A percentile compares a stretch with the other conserved stretches of the same genome.
Conservation (phyloP, 2,113 vertebrate species). For the Crypturellus undulatus region DNA sequence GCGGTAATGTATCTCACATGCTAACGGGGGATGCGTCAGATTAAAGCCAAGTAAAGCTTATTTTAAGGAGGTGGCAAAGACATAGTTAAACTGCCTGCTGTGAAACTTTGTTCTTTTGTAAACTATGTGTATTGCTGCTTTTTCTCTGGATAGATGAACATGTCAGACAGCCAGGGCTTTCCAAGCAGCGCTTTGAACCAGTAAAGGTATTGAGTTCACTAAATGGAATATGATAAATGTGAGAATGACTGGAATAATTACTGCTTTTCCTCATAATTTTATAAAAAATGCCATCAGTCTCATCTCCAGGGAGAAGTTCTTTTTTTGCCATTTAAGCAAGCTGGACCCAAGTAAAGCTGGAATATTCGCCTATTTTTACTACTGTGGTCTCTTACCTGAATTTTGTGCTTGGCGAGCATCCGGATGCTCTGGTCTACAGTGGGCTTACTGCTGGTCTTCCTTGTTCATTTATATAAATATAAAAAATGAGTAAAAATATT, state of each 20-base stretch:
- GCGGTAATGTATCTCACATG: background rate
- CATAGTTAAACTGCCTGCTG: background rate
- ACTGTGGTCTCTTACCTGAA: background rate
- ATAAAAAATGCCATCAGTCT: conserved; percentile 8
- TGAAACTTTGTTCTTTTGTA: conserved; percentile 7
- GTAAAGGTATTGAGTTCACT: conserved; percentile 37
- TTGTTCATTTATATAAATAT: conserved; percentile 21
- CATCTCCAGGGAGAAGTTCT: background rate
- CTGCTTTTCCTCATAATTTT: background rate
- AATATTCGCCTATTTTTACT: conserved; percentile 1
- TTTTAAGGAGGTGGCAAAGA: background rate
- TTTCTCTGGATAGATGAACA: conserved; percentile 34
- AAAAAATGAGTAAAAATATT: conserved; percentile 27
- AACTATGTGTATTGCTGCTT: conserved; percentile 12
- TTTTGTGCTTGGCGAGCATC: background rate
- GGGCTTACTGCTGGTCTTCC: background rate
- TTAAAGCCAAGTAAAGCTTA: background rate
- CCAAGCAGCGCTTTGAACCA: conserved; percentile 15
- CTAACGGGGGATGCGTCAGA: background rate
- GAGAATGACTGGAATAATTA: conserved; percentile 33
- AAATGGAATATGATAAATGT: conserved; percentile 35
- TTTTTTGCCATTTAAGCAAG: background rate
- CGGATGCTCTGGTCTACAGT: background rate
- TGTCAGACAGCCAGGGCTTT: conserved; percentile 27
- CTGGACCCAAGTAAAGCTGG: background rate